Conservation (phyloP, 2,797 vertebrate species). For the Diceros bicornis region DNA sequence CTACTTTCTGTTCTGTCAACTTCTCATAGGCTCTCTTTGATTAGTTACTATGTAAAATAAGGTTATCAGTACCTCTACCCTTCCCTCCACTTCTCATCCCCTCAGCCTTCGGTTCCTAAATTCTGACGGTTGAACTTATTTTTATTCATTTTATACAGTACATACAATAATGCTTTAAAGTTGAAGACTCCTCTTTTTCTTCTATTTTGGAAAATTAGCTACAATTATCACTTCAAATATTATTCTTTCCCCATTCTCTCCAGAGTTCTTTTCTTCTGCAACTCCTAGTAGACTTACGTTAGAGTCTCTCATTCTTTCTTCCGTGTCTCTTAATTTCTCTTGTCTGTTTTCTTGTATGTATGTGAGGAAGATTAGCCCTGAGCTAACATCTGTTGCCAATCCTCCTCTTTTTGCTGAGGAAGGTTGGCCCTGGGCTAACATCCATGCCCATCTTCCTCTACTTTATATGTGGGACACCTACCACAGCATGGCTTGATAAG, state of each 20-base stretch:
- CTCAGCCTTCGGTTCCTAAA: neutral
- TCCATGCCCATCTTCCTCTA: too few relatives aligned
- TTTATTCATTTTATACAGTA: neutral
- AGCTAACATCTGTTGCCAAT: too few relatives aligned
- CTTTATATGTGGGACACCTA: too few relatives aligned
- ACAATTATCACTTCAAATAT: neutral
- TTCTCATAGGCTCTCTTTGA: neutral
- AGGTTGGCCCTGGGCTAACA: too few relatives aligned
- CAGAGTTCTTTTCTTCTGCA: constrained; percentile 21
- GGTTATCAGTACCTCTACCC: neutral
- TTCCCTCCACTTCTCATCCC: neutral
- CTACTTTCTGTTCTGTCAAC: neutral
- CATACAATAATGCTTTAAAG: neutral
- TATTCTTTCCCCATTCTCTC: neutral
- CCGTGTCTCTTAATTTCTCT: neutral
- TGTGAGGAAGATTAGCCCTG: too few relatives aligned
- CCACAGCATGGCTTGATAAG: too few relatives aligned
- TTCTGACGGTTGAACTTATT: neutral
- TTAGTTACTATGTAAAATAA: neutral
- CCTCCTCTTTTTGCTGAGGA: too few relatives aligned
- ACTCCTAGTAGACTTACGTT: neutral
- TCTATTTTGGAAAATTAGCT: neutral
- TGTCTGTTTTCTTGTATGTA: neutral
- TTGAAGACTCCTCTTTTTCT: neutral
- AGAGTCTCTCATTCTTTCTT: neutral